Conservation (phyloP, 2,113 vertebrate genomes). For the Trinectes maculatus region DNA sequence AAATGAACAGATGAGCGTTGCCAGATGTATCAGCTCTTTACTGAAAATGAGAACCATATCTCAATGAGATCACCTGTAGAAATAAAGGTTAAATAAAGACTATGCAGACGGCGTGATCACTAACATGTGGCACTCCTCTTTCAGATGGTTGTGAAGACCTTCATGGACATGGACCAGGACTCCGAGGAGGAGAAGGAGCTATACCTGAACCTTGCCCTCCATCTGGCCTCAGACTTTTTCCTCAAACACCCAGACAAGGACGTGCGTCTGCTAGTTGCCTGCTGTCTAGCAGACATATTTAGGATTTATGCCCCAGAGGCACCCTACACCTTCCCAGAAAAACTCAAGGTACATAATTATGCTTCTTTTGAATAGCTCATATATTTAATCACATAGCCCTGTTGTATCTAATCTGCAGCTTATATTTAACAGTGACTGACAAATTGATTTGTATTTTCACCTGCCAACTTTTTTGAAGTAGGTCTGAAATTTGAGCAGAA, state of each 20-base stretch:
- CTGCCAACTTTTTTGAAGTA: not conserved
- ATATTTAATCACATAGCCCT: not conserved
- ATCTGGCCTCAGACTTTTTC: slow-evolving; percentile 98
- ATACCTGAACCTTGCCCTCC: slow-evolving; percentile 95
- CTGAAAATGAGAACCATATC: too few species aligned
- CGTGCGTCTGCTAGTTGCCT: slow-evolving; percentile 95
- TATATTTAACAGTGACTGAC: not conserved
- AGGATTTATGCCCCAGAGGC: slow-evolving; percentile 98
- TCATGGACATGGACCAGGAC: slow-evolving; percentile 99
- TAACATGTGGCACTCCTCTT: not conserved
- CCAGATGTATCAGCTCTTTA: too few species aligned
- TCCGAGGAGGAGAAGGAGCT: slow-evolving; percentile 99
- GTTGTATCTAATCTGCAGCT: not conserved
- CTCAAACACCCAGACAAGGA: slow-evolving; percentile 99
- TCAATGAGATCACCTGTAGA: not conserved
- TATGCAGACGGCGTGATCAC: too few species aligned
- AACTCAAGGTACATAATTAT: slow-evolving; percentile 88
- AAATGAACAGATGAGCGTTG: too few species aligned
- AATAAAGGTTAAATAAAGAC: too few species aligned
- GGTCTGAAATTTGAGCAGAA: not conserved
- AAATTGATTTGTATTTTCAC: not conserved
- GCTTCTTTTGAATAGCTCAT: not conserved
- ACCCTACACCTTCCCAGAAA: slow-evolving; percentile 97
- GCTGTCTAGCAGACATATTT: slow-evolving; percentile 98
- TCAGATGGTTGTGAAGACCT: slow-evolving; percentile 99